phyloP scores from a whole-genome alignment of 2,113 vertebrate species.

The Micronycteris hirsuta region DNA sequence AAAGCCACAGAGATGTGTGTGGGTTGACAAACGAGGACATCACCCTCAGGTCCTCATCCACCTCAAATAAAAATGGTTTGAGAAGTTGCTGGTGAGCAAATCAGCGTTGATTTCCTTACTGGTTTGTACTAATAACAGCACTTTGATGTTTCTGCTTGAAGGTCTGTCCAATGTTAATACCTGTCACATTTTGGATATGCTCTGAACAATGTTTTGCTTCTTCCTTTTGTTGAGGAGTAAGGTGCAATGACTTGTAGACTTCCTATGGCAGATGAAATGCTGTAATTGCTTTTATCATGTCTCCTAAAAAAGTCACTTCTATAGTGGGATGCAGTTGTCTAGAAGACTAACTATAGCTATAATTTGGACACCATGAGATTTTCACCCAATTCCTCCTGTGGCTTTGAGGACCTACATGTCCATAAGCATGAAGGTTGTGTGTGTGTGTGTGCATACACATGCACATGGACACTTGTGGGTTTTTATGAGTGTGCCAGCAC shows the following conservation, averaged over 20 bases:
- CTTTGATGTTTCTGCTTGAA: background rate
- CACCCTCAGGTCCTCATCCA: background rate
- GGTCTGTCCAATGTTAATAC: background rate
- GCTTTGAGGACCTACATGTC: background rate
- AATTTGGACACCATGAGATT: conserved; percentile 69
- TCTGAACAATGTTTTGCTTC: conserved; percentile 43
- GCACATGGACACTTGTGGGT: background rate
- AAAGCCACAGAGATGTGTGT: conserved; percentile 40
- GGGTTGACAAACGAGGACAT: background rate
- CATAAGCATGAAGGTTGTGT: background rate
- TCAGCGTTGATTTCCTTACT: background rate
- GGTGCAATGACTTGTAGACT: conserved; percentile 44
- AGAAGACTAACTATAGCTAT: conserved; percentile 83
- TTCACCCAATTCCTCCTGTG: conserved; percentile 42
- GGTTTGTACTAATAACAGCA: background rate
- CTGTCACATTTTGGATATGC: background rate
- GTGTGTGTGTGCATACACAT: background rate
- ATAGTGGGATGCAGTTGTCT: conserved; percentile 67
- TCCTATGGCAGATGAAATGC: conserved; percentile 45
- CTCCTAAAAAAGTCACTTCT: conserved; percentile 73
- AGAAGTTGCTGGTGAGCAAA: background rate
- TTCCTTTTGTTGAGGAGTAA: conserved; percentile 26
- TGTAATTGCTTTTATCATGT: conserved; percentile 68
- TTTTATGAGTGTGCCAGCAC: background rate
- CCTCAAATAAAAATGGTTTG: background rate